Conservation (phyloP, 2,888 invertebrate species). For the Idaea straminata region DNA sequence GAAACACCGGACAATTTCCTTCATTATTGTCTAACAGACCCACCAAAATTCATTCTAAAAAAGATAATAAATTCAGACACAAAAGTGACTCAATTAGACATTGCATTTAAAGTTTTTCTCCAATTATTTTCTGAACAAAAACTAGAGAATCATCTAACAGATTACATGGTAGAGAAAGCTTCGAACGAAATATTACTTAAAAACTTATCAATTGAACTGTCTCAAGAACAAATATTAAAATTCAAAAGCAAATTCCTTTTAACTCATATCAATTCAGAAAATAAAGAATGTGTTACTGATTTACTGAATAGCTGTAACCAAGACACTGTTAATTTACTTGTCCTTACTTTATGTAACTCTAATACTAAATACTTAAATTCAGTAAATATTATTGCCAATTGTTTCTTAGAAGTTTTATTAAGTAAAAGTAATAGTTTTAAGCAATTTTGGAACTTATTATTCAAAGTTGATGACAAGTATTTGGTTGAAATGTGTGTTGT, state of each 20-base stretch:
- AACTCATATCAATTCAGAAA: constrained; percentile 42
- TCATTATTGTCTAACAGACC: constrained; percentile 56
- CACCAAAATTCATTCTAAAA: constrained; percentile 60
- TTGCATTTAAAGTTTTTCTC: constrained; percentile 53
- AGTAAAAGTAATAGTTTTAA: constrained; percentile 43
- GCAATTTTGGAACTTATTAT: constrained; percentile 57
- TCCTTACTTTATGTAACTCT: constrained; percentile 51
- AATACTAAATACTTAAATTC: constrained; percentile 35
- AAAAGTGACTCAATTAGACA: constrained; percentile 50
- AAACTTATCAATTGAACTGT: constrained; percentile 44
- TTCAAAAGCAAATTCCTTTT: constrained; percentile 58
- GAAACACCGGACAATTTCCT: constrained; percentile 39
- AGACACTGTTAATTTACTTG: constrained; percentile 49
- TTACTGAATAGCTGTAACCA: constrained; percentile 47
- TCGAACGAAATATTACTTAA: constrained; percentile 59
- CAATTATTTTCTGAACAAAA: constrained; percentile 53
- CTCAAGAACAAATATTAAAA: constrained; percentile 45
- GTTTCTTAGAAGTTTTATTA: constrained; percentile 42
- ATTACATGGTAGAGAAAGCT: constrained; percentile 62
- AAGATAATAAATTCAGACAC: constrained; percentile 60
- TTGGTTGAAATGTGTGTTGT: constrained; percentile 53
- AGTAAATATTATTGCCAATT: constrained; percentile 38
- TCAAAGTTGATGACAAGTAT: constrained; percentile 44
- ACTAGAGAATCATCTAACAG: constrained; percentile 53
- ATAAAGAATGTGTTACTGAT: constrained; percentile 35